A percentile compares a stretch with the other conserved stretches of the same genome.
Conservation (phyloP, 2,888 invertebrate species). For the Dicranocentrus wangi region DNA sequence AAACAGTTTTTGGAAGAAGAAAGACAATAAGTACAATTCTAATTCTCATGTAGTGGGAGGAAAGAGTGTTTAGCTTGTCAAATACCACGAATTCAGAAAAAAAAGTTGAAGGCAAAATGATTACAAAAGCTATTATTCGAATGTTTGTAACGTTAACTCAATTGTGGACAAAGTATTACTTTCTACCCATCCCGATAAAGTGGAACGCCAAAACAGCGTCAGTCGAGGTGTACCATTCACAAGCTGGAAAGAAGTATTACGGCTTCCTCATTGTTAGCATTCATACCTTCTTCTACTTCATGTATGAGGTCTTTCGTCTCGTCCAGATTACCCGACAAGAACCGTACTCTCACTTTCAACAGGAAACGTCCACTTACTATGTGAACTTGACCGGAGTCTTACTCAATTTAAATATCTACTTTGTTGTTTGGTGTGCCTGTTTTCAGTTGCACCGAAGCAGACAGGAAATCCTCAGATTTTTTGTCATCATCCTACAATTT, state of each 20-base stretch:
- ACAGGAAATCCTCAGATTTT: constrained; percentile 17
- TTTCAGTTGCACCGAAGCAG: constrained; percentile 20
- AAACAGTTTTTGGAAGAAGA: no score
- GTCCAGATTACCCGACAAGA: constrained; percentile 1
- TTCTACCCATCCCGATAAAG: constrained; percentile 31
- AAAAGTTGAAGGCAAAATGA: no score
- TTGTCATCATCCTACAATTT: constrained; percentile 6
- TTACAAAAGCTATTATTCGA: no score
- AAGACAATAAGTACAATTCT: no score
- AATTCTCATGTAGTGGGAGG: no score
- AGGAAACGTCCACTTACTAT: neutral
- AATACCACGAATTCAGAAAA: no score
- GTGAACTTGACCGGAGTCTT: neutral
- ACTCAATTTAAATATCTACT: neutral
- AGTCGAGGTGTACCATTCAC: constrained; percentile 34
- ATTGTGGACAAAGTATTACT: neutral
- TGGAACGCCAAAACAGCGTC: constrained; percentile 13
- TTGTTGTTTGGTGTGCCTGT: neutral
- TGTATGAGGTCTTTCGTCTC: constrained; percentile 21
- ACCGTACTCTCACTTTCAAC: neutral
- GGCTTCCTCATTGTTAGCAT: constrained; percentile 12
- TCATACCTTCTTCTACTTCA: constrained; percentile 28
- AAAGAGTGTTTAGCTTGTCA: no score
- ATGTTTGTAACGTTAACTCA: constrained; percentile 5
- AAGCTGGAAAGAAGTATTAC: no score